Percentiles rank a stretch among this genome's conserved stretches.
phyloP scores from a whole-genome alignment of 1,140 invertebrate species.

The Tetranychus cinnabarinus region DNA sequence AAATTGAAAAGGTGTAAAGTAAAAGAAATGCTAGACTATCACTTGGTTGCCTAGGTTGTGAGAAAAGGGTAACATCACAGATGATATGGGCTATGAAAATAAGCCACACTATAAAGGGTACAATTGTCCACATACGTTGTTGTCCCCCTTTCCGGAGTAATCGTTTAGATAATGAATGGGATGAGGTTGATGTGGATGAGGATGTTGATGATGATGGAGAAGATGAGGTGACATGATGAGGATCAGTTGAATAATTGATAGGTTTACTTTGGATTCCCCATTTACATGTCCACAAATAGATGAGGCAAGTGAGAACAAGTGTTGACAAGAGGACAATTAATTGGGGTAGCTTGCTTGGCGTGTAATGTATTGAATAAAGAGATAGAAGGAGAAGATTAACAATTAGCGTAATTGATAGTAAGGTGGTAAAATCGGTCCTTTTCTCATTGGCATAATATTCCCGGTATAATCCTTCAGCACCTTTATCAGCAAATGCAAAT shows the following conservation, averaged over 20 bases:
- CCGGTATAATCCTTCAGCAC: constrained; percentile 15
- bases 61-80: constrained; percentile 13
- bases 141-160: neutral
- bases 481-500: constrained; percentile 15
- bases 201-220: neutral
- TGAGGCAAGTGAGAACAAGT: neutral
- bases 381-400: constrained; percentile 11
- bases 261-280: neutral
- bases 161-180: neutral
- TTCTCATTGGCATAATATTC: constrained; percentile 18
- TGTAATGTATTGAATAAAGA: neutral
- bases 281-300: neutral
- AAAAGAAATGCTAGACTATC: constrained; percentile 48
- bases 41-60: constrained; percentile 16
- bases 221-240: too few species aligned
- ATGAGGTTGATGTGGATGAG: constrained; percentile 3
- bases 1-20: constrained; percentile 57
- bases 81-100: constrained; percentile 13
- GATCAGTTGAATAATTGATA: neutral
- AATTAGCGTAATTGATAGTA: constrained; percentile 11
- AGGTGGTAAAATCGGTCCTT: constrained; percentile 12
- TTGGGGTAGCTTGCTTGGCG: neutral
- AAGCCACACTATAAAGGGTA: constrained; percentile 13
- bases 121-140: constrained; percentile 6
- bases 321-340: neutral